Conservation (phyloP, 2,113 vertebrate genomes). For the Cariama cristata region DNA sequence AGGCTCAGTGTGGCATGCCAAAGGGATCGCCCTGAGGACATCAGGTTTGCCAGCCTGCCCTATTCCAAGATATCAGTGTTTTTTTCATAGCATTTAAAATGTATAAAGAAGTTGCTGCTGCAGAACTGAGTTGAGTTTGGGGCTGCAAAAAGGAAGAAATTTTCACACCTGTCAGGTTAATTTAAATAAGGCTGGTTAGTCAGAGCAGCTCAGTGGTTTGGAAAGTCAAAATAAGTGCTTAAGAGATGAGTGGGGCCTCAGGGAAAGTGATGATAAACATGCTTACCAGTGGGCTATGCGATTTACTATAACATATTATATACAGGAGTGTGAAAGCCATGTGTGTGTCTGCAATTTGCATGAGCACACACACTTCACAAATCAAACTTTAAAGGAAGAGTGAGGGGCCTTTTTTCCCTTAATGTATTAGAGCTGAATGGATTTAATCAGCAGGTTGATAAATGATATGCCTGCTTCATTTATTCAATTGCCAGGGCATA, state of each 20-base stretch:
- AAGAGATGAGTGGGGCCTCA: not conserved
- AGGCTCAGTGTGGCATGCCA: not conserved
- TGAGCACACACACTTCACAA: not conserved
- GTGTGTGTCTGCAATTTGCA: not conserved
- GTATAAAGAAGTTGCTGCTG: not conserved
- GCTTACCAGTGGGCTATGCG: not conserved
- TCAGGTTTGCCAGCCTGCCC: not conserved
- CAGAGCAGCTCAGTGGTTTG: conserved; percentile 33
- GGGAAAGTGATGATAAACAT: not conserved
- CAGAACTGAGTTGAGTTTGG: not conserved
- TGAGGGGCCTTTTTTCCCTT: not conserved
- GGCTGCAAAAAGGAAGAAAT: not conserved
- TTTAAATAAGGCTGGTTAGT: conserved; percentile 22
- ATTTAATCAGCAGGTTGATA: not conserved
- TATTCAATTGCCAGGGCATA: not conserved
- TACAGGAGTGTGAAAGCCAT: not conserved
- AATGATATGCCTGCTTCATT: not conserved
- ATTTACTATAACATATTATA: not conserved
- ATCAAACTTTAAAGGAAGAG: not conserved
- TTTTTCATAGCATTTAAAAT: not conserved
- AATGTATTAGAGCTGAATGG: not conserved
- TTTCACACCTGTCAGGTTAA: conserved; percentile 36
- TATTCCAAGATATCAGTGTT: not conserved
- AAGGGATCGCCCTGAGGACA: not conserved
- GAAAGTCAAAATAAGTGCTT: conserved; percentile 16